Percentiles rank a stretch among this genome's conserved stretches.
These are phyloP conservation scores for Diplazon laetatorius DNA, from an alignment of 2,888 invertebrate genomes.

Conservation along the genomic window DNA sequence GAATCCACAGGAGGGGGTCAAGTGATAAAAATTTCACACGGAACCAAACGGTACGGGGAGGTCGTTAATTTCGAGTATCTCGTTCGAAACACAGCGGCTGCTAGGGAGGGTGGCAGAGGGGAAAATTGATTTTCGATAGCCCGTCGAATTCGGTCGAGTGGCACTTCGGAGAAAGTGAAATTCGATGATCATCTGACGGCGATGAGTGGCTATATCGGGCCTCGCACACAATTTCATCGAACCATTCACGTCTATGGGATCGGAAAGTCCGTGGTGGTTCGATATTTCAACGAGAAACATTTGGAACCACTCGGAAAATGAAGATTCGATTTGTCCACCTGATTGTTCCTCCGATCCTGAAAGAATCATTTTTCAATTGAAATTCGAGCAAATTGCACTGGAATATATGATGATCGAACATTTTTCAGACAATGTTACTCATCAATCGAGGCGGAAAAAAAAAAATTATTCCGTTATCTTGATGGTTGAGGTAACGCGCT, in stretches of 20 bases:
- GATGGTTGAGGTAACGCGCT: not conserved
- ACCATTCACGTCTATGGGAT: slow-evolving; percentile 39
- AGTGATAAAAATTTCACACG: slow-evolving; percentile 47
- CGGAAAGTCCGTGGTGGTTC: slow-evolving; percentile 15
- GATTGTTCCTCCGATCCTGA: slow-evolving; percentile 8
- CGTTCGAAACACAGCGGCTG: not conserved
- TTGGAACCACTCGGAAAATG: slow-evolving; percentile 9
- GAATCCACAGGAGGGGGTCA: not conserved
- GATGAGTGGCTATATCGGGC: slow-evolving; percentile 31
- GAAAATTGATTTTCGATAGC: slow-evolving; percentile 33
- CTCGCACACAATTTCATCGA: slow-evolving; percentile 41
- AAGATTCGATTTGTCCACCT: slow-evolving; percentile 22
- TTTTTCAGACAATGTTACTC: not conserved
- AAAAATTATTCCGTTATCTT: too few relatives aligned
- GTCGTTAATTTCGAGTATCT: slow-evolving; percentile 40
- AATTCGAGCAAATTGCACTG: not conserved
- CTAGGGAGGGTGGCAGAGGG: not conserved
- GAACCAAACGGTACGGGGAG: slow-evolving; percentile 29
- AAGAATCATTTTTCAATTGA: not conserved
- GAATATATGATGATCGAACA: not conserved
- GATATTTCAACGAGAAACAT: slow-evolving; percentile 22
- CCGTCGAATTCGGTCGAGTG: not conserved
- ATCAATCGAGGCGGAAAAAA: too few relatives aligned
- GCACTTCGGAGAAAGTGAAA: slow-evolving; percentile 36
- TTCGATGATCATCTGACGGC: slow-evolving; percentile 33